A percentile compares a stretch with the other conserved stretches of the same genome.
These are phyloP conservation scores for Garrulus glandarius DNA, from an alignment of 2,797 vertebrate species.

Conservation along the genomic window DNA sequence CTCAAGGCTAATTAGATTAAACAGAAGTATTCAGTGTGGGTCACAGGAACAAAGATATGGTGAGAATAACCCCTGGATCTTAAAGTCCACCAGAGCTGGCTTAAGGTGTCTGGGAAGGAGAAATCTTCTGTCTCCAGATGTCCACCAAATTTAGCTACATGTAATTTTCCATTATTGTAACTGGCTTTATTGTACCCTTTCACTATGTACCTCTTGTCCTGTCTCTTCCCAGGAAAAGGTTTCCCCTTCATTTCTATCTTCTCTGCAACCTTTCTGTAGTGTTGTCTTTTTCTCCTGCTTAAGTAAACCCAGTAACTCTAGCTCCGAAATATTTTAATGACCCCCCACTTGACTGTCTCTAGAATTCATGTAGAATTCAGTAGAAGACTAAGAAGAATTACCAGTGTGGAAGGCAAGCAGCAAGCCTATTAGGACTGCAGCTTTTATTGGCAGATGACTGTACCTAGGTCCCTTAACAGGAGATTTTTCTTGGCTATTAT, in stretches of 20 bases:
- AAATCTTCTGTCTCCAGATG: background rate
- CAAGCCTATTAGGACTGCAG: background rate
- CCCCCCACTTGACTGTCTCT: background rate
- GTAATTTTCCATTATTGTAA: background rate
- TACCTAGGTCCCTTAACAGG: background rate
- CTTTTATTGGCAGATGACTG: background rate
- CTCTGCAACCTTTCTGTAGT: background rate
- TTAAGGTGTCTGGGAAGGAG: background rate
- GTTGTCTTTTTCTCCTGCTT: background rate
- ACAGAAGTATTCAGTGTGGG: background rate
- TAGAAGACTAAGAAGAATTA: background rate
- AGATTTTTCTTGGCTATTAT: background rate
- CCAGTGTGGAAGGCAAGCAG: background rate
- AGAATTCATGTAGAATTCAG: background rate
- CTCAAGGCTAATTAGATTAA: background rate
- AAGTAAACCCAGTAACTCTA: background rate
- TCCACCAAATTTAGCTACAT: background rate
- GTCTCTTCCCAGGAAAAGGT: background rate
- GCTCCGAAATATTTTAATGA: background rate
- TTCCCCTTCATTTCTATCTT: background rate
- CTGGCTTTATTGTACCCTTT: background rate
- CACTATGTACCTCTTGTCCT: background rate
- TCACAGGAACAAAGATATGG: background rate
- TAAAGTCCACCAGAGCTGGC: background rate
- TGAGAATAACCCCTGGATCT: background rate